These are phyloP conservation scores for Cheilosia vernalis DNA, from an alignment of 2,888 invertebrate genomes.

Conservation along the genomic window DNA sequence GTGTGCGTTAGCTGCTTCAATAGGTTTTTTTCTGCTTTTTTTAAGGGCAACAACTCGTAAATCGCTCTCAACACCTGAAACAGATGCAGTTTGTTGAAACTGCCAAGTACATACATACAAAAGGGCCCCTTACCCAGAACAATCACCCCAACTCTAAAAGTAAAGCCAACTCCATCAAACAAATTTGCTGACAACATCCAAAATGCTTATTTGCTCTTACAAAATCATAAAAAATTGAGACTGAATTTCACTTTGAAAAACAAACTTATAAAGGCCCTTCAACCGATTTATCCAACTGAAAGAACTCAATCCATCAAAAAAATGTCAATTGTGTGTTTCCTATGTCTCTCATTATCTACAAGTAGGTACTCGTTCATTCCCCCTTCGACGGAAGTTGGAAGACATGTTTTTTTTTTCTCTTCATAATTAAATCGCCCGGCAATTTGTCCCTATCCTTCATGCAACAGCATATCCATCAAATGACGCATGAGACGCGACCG, in stretches of 20 bases:
- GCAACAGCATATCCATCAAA: constrained; percentile 39
- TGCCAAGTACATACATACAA: too few species aligned
- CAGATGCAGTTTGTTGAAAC: too few species aligned
- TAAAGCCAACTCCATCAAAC: background rate
- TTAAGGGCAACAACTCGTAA: too few species aligned
- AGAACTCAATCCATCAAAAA: constrained; percentile 35
- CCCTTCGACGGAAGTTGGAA: constrained; percentile 42
- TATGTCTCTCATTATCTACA: constrained; percentile 1
- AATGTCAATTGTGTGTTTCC: constrained; percentile 16
- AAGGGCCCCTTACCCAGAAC: too few species aligned
- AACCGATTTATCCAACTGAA: constrained; percentile 3
- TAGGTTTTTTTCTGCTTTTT: too few species aligned
- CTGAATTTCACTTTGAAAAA: background rate
- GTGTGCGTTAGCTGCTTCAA: too few species aligned
- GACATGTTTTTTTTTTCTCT: constrained; percentile 4
- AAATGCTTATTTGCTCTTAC: background rate
- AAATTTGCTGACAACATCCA: background rate
- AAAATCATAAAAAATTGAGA: constrained; percentile 8
- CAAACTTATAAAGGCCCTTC: background rate
- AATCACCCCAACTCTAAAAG: background rate
- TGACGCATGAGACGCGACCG: constrained; percentile 6
- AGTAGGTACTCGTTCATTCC: background rate
- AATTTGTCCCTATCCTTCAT: constrained; percentile 44
- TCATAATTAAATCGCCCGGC: constrained; percentile 33
- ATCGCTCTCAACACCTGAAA: too few species aligned